phyloP scores from a whole-genome alignment of 2,797 vertebrate genomes.

The Chaetophractus vellerosus region DNA sequence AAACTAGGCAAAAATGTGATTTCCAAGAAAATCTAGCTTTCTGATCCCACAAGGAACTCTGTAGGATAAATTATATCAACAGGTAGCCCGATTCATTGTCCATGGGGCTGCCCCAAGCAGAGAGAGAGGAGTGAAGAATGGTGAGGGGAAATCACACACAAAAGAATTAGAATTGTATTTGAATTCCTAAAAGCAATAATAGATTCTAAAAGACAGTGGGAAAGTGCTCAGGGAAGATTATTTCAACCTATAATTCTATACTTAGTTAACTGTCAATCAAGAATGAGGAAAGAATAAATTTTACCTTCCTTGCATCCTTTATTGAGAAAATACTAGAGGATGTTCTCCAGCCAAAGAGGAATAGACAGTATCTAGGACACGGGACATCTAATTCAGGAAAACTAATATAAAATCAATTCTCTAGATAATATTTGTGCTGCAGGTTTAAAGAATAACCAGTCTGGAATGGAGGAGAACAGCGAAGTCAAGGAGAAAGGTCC shows the following conservation, averaged over 20 bases:
- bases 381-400: background rate
- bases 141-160: background rate
- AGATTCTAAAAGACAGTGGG: background rate
- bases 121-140: background rate
- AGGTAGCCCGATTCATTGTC: background rate
- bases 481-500: background rate
- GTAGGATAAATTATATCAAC: background rate
- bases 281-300: background rate
- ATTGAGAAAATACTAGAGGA: background rate
- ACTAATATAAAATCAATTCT: background rate
- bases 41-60: background rate
- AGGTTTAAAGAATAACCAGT: background rate
- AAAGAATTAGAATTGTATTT: background rate
- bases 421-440: background rate
- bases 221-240: background rate
- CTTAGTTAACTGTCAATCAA: conserved; percentile 1
- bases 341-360: background rate
- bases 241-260: background rate
- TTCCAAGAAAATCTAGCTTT: background rate
- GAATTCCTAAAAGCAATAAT: background rate
- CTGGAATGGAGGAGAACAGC: background rate
- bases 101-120: background rate
- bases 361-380: background rate
- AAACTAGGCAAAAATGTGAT: background rate
- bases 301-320: background rate